Evolutionary conservation across 2,113 vertebrate species (phyloP).

Genomic region (Leucopsar rothschildi): DNA sequence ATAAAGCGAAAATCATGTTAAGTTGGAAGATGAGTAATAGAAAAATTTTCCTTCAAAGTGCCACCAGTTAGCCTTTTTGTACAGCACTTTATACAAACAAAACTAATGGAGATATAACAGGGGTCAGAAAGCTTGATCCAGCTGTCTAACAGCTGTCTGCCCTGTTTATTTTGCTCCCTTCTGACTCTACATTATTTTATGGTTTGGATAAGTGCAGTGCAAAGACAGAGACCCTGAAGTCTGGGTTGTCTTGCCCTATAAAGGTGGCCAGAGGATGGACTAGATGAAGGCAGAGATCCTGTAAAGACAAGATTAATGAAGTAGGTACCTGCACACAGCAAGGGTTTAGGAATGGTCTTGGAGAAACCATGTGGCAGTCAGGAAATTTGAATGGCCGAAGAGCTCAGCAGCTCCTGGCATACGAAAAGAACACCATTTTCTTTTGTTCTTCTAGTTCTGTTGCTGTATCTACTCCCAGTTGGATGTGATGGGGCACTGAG

Average conservation of each 20-base stretch:
- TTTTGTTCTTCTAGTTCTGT: not conserved
- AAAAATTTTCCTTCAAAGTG: conserved; percentile 33
- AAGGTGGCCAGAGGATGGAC: not conserved
- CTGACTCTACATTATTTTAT: not conserved
- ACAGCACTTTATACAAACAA: conserved; percentile 33
- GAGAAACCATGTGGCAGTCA: not conserved
- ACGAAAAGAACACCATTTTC: not conserved
- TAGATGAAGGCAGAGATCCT: not conserved
- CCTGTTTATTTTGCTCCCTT: not conserved
- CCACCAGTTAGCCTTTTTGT: conserved; percentile 41
- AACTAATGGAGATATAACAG: conserved; percentile 7
- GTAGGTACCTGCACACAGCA: not conserved
- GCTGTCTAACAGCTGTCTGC: conserved; percentile 45
- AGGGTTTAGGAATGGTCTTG: not conserved
- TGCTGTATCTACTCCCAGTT: not conserved
- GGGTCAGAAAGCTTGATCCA: conserved; percentile 28
- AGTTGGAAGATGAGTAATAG: conserved; percentile 39
- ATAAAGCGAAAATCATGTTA: conserved; percentile 15
- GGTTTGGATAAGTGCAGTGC: not conserved
- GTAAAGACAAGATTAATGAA: not conserved
- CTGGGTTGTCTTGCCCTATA: not conserved
- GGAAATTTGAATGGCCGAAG: not conserved
- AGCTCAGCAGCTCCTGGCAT: not conserved
- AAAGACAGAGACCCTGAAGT: not conserved
- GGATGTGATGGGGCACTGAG: not conserved